These are phyloP conservation scores for Microtus oregoni DNA, from an alignment of 2,113 vertebrate species.

Conservation along the genomic window DNA sequence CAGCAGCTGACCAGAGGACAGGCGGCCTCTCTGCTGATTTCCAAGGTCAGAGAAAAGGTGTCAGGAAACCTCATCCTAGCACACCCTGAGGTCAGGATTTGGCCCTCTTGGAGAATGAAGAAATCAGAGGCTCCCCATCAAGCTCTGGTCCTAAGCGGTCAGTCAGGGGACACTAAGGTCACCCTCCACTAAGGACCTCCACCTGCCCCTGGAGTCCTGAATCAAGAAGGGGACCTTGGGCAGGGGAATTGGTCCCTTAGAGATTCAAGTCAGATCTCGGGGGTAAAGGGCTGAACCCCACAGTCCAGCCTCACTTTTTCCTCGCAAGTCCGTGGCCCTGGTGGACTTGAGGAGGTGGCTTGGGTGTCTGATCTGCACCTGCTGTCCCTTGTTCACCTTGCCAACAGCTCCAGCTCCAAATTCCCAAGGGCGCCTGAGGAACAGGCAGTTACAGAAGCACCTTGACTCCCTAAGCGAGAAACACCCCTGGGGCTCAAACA, in stretches of 20 bases:
- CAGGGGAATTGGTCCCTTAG: not conserved
- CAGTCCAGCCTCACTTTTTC: not conserved
- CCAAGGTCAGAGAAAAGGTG: not conserved
- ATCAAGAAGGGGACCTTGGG: not conserved
- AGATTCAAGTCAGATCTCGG: not conserved
- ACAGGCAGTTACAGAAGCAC: not conserved
- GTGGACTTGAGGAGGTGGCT: not conserved
- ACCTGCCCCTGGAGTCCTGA: not conserved
- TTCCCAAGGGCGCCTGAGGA: constrained; percentile 12
- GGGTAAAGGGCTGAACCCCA: not conserved
- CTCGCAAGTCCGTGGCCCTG: not conserved
- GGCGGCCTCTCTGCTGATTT: not conserved
- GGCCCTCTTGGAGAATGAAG: not conserved
- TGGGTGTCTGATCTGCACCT: not conserved
- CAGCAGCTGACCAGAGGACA: not conserved
- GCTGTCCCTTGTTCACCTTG: not conserved
- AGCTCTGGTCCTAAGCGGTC: not conserved
- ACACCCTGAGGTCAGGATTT: not conserved
- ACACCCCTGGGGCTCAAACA: not conserved
- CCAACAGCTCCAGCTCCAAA: not conserved
- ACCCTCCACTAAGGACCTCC: not conserved
- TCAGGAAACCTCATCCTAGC: not conserved
- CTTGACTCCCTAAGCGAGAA: rapidly evolving
- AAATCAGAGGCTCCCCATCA: not conserved
- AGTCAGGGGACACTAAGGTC: constrained; percentile 7